Evolutionary conservation across 2,888 invertebrate genomes (phyloP).

Genomic region (Brenthis daphne): DNA sequence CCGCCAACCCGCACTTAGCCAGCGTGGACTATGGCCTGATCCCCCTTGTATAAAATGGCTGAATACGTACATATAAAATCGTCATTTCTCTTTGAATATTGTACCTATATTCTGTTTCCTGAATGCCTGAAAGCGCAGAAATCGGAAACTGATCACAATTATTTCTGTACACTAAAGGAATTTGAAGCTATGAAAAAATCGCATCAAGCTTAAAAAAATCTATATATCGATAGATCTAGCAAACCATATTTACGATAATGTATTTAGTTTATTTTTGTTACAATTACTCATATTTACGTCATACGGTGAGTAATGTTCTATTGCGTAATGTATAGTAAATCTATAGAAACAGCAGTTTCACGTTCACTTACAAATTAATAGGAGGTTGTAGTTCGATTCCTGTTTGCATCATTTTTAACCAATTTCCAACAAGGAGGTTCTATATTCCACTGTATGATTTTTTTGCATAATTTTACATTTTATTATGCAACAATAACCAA

Average conservation of each 20-base stretch:
- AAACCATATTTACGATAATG: conserved; percentile 13
- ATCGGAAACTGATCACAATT: too few species aligned
- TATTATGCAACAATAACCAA: too few species aligned
- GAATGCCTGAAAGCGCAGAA: too few species aligned
- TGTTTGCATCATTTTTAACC: background rate
- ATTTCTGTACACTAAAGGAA: too few species aligned
- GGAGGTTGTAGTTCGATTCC: conserved; percentile 5
- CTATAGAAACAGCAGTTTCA: background rate
- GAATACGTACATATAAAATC: too few species aligned
- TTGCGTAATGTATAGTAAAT: conserved; percentile 20
- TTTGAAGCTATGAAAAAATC: background rate
- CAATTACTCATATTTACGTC: conserved; percentile 19
- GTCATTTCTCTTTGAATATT: too few species aligned
- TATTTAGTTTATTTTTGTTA: conserved; percentile 25
- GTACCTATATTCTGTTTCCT: too few species aligned
- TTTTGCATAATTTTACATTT: too few species aligned
- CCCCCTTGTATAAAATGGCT: too few species aligned
- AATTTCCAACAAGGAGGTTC: background rate
- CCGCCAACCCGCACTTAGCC: too few species aligned
- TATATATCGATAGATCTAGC: background rate
- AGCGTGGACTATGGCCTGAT: too few species aligned
- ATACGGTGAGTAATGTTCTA: conserved; percentile 15
- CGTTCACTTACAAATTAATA: background rate
- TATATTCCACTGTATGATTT: too few species aligned
- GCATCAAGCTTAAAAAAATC: background rate